Conservation (phyloP, 2,888 invertebrate genomes). For the Germaria angustata region DNA sequence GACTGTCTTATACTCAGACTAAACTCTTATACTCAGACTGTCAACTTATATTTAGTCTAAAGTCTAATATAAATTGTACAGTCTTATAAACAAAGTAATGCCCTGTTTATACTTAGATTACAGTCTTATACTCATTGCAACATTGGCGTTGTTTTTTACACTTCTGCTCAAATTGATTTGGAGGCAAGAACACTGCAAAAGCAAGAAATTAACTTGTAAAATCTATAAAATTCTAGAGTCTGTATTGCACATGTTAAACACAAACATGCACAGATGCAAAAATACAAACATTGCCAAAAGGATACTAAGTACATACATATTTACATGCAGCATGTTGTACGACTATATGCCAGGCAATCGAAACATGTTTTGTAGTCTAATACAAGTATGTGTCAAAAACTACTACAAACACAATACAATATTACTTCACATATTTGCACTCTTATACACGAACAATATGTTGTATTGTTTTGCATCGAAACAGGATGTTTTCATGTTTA, state of each 20-base stretch:
- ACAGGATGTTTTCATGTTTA: slow-evolving; percentile 40
- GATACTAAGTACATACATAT: neutral
- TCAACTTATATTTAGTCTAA: no score
- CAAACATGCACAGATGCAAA: neutral
- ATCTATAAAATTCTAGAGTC: neutral
- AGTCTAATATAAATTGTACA: no score
- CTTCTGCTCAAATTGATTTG: slow-evolving; percentile 35
- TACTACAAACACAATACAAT: neutral
- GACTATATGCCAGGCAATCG: slow-evolving; percentile 15
- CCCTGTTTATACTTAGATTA: no score
- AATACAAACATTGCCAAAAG: neutral
- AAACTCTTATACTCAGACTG: no score
- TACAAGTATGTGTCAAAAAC: slow-evolving; percentile 34
- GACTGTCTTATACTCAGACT: no score
- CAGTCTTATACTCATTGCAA: no score
- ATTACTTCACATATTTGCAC: neutral
- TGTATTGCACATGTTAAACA: no score
- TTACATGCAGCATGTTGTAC: neutral
- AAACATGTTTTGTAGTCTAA: slow-evolving; percentile 47
- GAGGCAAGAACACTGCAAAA: neutral
- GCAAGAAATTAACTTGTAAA: slow-evolving; percentile 9
- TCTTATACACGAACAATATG: neutral
- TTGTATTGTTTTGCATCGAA: slow-evolving; percentile 25
- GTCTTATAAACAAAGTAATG: no score
- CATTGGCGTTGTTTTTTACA: neutral